A percentile compares a stretch with the other conserved stretches of the same genome.
Evolutionary conservation across 2,113 vertebrate genomes (phyloP).

Genomic region (Chloroceryle aenea): DNA sequence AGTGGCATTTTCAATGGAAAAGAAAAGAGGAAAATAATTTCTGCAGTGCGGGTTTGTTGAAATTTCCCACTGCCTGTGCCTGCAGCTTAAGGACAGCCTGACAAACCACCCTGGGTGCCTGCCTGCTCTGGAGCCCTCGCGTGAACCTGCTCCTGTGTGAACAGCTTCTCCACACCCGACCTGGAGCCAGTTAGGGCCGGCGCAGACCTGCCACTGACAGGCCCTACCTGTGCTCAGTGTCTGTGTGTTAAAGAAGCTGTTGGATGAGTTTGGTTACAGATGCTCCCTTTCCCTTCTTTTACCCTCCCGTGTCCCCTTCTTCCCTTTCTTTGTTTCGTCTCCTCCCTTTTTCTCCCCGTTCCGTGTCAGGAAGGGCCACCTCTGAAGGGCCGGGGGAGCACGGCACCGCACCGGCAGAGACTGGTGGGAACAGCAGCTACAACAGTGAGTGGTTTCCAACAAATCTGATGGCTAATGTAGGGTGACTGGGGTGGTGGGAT

Average conservation of each 20-base stretch:
- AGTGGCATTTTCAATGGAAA: background rate
- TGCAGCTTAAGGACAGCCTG: background rate
- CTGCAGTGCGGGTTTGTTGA: background rate
- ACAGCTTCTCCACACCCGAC: background rate
- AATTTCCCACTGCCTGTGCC: background rate
- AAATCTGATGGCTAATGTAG: background rate
- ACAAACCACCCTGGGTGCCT: background rate
- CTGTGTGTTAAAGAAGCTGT: background rate
- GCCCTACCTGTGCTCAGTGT: background rate
- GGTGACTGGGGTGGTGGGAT: background rate
- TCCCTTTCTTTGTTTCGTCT: background rate
- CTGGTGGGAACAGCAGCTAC: conserved; percentile 21
- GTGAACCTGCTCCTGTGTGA: background rate
- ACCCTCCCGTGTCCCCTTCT: background rate
- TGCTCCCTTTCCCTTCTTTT: conserved; percentile 4
- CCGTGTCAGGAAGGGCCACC: conserved; percentile 7
- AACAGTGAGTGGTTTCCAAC: conserved; percentile 56
- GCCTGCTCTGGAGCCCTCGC: background rate
- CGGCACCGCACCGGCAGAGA: background rate
- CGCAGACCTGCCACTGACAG: fast-evolving
- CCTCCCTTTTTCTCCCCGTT: background rate
- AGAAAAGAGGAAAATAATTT: background rate
- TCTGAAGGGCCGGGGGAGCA: conserved; percentile 18
- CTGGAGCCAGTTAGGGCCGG: background rate
- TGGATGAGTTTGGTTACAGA: background rate